Evolutionary conservation across 1,140 invertebrate genomes (phyloP), one percentile per base, ranked within the genome.

Genomic region (Nephotettix cincticeps): DNA sequence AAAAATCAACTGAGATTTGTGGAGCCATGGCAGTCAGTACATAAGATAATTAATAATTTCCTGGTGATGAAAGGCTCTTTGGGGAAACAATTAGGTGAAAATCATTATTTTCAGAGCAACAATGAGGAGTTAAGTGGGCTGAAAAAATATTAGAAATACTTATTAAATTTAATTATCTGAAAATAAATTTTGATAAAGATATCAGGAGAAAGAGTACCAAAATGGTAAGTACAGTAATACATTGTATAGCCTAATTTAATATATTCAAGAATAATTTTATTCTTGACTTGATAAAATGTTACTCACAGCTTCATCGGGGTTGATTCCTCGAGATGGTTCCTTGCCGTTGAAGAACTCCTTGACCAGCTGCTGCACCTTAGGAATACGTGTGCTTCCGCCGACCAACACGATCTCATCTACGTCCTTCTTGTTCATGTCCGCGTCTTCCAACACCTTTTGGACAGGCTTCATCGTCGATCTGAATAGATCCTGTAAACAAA

Each of bases 401-500:
- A 99, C 98, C 29, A 99, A 84, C 9, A 99, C 97, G 79, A 99
- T 99, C 83, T 99, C 98, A 83, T 99, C 92, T 69, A 99, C 94
- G 77, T 99, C 96, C 78, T 96, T 96, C 80, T 99, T 99, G 84
- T 97, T 97, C 89, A 99, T 93, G 79, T 99, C 97, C 68, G 97
- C 95, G 84, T 99, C 98, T 83, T 99, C 97, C 73, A 99, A 84
- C 40, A 97, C 93, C 80, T 98, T 97, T 78, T 97, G 94, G n/a
- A 99, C 97, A 11, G 98, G 98, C 82, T 99, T 99, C 84, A 99
- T 87, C 1, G 98, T 99, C 27, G 94, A 96, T 77, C 95, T 88
- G 93, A 99, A 99, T 36, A 99, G 86, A 82, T 99, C 97, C 84
- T 86, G 72, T 3, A 69, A 63, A 70, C 32, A 36, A n/a, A n/a